Percentiles rank a stretch among this genome's conserved stretches.
These are phyloP conservation scores for Plectropomus leopardus DNA, from an alignment of 2,113 vertebrate species.

Conservation along the genomic window DNA sequence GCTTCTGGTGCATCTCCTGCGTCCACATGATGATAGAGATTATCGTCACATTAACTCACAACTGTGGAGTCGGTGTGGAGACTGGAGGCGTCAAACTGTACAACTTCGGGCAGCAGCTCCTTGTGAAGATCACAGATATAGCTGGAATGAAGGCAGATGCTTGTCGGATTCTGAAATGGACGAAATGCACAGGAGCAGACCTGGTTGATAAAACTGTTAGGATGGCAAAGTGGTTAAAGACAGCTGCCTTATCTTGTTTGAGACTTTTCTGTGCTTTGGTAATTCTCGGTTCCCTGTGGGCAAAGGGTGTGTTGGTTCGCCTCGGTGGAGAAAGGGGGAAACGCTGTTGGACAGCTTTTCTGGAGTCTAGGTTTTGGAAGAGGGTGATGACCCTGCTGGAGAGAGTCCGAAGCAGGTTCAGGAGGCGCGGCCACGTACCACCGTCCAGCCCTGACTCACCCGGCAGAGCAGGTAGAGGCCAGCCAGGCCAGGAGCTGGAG, in stretches of 20 bases:
- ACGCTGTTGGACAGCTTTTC: conserved; percentile 80
- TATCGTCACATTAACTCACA: conserved; percentile 87
- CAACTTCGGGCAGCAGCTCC: conserved; percentile 82
- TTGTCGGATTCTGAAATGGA: conserved; percentile 72
- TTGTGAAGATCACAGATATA: conserved; percentile 82
- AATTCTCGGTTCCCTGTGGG: conserved; percentile 81
- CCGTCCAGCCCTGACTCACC: conserved; percentile 75
- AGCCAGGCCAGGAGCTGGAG: conserved; percentile 88
- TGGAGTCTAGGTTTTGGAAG: conserved; percentile 82
- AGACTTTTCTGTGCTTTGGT: conserved; percentile 83
- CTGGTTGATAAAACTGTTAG: conserved; percentile 70
- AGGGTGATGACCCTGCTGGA: conserved; percentile 66
- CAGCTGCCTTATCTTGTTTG: conserved; percentile 80
- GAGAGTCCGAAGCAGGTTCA: conserved; percentile 65
- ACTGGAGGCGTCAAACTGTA: conserved; percentile 84
- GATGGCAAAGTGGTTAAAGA: conserved; percentile 66
- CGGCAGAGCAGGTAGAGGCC: conserved; percentile 72
- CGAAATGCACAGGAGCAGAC: conserved; percentile 70
- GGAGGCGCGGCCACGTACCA: conserved; percentile 30
- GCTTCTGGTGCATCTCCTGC: conserved; percentile 89
- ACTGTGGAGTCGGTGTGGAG: conserved; percentile 87
- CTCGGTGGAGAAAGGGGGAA: conserved; percentile 75
- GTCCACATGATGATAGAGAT: conserved; percentile 90
- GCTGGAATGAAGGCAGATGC: conserved; percentile 81
- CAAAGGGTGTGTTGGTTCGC: conserved; percentile 55